Percentiles rank a stretch among this genome's conserved stretches.
phyloP scores from a whole-genome alignment of 2,113 vertebrate species.

The Scytalopus superciliaris region DNA sequence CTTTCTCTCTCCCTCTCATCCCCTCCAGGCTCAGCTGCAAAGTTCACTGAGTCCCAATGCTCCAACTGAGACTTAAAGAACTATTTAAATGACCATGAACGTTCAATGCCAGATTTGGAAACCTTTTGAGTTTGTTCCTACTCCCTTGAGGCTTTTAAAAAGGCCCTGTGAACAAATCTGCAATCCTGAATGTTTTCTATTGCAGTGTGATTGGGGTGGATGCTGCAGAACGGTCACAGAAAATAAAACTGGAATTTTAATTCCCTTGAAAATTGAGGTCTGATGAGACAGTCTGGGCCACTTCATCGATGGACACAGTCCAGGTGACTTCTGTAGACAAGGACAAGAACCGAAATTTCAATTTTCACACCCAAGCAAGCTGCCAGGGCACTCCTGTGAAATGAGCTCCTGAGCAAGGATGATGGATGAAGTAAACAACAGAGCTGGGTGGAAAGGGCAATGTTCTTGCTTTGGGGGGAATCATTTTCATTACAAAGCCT shows the following conservation, averaged over 20 bases:
- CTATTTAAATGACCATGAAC: not conserved
- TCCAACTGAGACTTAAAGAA: not conserved
- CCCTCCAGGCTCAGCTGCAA: not conserved
- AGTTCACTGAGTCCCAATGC: fast-evolving
- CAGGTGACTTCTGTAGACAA: not conserved
- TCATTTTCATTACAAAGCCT: not conserved
- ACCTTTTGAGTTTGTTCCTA: not conserved
- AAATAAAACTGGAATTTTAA: not conserved
- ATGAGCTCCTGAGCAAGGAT: not conserved
- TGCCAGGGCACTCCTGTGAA: not conserved
- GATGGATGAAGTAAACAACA: constrained; percentile 37
- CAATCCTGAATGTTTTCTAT: not conserved
- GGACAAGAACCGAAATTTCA: not conserved
- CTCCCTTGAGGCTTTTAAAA: not conserved
- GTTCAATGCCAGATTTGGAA: not conserved
- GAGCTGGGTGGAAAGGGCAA: not conserved
- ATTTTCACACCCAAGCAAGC: constrained; percentile 1
- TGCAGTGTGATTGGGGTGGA: not conserved
- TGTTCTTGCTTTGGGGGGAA: not conserved
- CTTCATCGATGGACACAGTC: not conserved
- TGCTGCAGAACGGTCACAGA: not conserved
- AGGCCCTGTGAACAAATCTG: not conserved
- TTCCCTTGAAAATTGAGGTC: not conserved
- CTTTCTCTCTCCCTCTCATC: not conserved
- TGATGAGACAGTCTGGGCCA: not conserved